These are phyloP conservation scores for Perizoma flavofasciatum DNA, from an alignment of 2,888 invertebrate species.

Conservation along the genomic window DNA sequence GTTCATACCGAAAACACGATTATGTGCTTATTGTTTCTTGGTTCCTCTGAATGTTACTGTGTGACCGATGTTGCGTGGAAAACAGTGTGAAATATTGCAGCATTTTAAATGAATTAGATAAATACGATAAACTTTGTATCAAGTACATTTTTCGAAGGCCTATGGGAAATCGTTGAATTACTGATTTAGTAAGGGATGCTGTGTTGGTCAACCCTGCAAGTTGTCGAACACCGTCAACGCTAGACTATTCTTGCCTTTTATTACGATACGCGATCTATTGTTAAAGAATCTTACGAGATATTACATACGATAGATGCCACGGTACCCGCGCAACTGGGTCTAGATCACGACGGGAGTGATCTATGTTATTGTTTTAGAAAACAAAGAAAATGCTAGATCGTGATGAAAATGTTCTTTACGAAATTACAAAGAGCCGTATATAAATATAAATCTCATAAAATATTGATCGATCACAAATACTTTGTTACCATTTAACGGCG, in stretches of 20 bases:
- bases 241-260: too few relatives aligned
- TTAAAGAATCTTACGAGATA: conserved; percentile 31
- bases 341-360: conserved; percentile 47
- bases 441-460: too few relatives aligned
- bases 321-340: conserved; percentile 59
- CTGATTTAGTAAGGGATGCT: conserved; percentile 1
- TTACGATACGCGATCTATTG: conserved; percentile 17
- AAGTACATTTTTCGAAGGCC: conserved; percentile 23
- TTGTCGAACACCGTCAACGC: too few relatives aligned
- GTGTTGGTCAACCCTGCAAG: background rate
- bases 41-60: conserved; percentile 21
- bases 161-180: conserved; percentile 18
- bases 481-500: too few relatives aligned
- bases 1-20: conserved; percentile 6
- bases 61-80: conserved; percentile 36
- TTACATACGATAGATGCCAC: conserved; percentile 42
- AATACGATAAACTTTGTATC: conserved; percentile 6
- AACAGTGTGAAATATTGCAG: conserved; percentile 37
- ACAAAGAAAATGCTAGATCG: conserved; percentile 36
- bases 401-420: background rate
- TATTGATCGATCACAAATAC: too few relatives aligned
- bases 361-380: conserved; percentile 32
- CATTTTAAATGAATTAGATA: conserved; percentile 26
- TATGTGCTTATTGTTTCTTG: background rate
- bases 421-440: background rate